These are phyloP conservation scores for Protobothrops mucrosquamatus DNA, from an alignment of 2,113 vertebrate species.

Conservation along the genomic window DNA sequence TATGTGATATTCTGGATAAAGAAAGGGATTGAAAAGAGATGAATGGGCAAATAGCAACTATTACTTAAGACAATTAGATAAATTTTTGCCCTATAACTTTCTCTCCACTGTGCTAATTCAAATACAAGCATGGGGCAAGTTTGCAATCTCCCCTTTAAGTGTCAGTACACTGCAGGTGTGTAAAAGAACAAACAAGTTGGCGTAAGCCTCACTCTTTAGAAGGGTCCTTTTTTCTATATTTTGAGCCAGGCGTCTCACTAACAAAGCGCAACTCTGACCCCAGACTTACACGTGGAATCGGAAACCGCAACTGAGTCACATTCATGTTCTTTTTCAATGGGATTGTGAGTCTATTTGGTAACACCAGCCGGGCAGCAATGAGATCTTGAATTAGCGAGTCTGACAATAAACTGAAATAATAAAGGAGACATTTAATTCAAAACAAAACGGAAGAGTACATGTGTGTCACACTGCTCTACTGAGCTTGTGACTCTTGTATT, in stretches of 20 bases:
- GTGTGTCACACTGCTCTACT: not conserved
- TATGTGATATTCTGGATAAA: not conserved
- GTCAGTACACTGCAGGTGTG: not conserved
- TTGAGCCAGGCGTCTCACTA: not conserved
- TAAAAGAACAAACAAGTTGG: not conserved
- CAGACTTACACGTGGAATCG: constrained; percentile 84
- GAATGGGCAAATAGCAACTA: not conserved
- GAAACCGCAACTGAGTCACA: constrained; percentile 85
- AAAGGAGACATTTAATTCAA: not conserved
- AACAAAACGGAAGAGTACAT: not conserved
- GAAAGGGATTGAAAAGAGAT: not conserved
- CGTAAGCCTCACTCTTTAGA: not conserved
- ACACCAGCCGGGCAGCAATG: constrained; percentile 86
- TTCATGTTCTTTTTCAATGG: constrained; percentile 90
- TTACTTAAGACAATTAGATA: not conserved
- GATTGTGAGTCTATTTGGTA: constrained; percentile 92
- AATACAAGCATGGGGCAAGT: too few species aligned
- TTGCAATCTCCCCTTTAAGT: not conserved
- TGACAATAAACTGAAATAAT: constrained; percentile 77
- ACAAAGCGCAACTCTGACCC: not conserved
- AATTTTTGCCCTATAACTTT: not conserved
- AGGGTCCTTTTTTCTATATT: not conserved
- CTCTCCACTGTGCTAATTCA: not conserved
- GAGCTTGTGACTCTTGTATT: not conserved
- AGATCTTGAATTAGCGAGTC: constrained; percentile 84